These are phyloP conservation scores for Phyllotreta cruciferae DNA, from an alignment of 2,888 invertebrate genomes.

Conservation along the genomic window DNA sequence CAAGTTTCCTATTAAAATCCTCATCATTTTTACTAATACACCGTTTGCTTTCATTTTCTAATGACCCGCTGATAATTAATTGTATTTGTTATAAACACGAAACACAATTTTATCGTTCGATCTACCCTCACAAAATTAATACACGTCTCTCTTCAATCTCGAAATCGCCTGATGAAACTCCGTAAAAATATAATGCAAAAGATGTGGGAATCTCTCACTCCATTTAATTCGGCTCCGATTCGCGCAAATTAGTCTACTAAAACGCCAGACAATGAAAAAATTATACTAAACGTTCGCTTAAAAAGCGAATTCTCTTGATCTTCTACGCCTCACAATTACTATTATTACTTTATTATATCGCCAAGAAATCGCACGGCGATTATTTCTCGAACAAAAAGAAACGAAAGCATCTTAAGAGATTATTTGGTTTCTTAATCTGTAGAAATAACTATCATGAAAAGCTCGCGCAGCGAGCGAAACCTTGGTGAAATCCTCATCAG, in stretches of 20 bases:
- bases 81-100: too few relatives aligned
- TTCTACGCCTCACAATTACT: slow-evolving; percentile 2
- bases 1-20: too few relatives aligned
- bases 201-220: slow-evolving; percentile 6
- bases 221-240: not conserved
- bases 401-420: not conserved
- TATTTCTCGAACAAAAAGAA: slow-evolving; percentile 2
- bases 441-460: not conserved
- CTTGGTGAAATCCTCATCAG: too few relatives aligned
- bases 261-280: not conserved
- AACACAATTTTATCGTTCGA: too few relatives aligned
- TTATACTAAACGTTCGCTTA: slow-evolving; percentile 5
- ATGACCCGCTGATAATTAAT: too few relatives aligned
- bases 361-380: slow-evolving; percentile 3
- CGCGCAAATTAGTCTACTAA: not conserved
- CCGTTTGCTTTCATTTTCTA: too few relatives aligned
- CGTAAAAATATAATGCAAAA: not conserved
- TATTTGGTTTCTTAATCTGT: not conserved
- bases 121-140: too few relatives aligned
- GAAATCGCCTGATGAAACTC: not conserved
- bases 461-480: too few relatives aligned
- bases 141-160: too few relatives aligned
- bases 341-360: slow-evolving; percentile 5
- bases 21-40: too few relatives aligned
- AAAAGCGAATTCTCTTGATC: not conserved